Evolutionary conservation across 2,888 invertebrate genomes (phyloP).

Genomic region (Brenthis daphne): DNA sequence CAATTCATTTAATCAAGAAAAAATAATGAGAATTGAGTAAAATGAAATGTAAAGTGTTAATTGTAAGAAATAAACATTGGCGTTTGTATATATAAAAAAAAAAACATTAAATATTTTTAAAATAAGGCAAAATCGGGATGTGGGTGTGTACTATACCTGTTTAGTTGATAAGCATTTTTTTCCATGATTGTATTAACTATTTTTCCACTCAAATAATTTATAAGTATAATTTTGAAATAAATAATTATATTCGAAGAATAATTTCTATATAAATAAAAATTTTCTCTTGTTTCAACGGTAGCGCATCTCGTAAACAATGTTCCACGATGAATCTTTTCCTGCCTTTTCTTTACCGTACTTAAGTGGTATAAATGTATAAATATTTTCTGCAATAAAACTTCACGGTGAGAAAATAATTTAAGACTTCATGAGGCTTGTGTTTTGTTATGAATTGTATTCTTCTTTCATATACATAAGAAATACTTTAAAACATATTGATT

Average conservation of each 20-base stretch:
- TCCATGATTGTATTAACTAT: too few species aligned
- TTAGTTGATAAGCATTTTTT: not conserved
- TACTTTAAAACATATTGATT: too few species aligned
- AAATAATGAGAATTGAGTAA: too few species aligned
- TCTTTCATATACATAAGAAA: not conserved
- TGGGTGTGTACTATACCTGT: too few species aligned
- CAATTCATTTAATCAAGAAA: too few species aligned
- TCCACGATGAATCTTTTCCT: slow-evolving; percentile 11
- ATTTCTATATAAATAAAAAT: not conserved
- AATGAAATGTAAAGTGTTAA: too few species aligned
- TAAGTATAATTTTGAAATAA: too few species aligned
- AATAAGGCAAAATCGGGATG: too few species aligned
- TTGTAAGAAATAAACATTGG: too few species aligned
- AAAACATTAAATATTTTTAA: too few species aligned
- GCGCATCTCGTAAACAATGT: slow-evolving; percentile 12
- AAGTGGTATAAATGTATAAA: slow-evolving; percentile 6
- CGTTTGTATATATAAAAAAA: too few species aligned
- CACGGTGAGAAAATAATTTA: not conserved
- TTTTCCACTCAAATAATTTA: too few species aligned
- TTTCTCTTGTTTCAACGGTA: slow-evolving; percentile 3
- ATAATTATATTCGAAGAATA: not conserved
- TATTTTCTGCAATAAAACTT: slow-evolving; percentile 9
- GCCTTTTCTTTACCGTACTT: slow-evolving; percentile 4
- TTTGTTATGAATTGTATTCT: not conserved
- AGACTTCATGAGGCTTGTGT: not conserved